phyloP scores from a whole-genome alignment of 2,888 invertebrate species.

The Drosophila neotestacea region DNA sequence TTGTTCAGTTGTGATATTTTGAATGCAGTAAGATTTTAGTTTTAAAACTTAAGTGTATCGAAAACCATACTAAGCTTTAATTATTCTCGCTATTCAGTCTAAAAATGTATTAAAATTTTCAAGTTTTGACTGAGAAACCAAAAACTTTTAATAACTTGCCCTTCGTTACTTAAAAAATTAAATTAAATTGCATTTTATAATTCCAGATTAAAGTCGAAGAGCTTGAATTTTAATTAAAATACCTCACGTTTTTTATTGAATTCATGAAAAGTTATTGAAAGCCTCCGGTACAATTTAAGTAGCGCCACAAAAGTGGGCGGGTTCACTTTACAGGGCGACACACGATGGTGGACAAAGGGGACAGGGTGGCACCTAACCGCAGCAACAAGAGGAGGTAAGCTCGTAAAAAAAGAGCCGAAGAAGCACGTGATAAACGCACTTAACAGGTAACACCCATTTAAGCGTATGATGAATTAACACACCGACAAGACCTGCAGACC shows the following conservation, averaged over 20 bases:
- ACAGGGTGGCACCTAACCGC: conserved; percentile 4
- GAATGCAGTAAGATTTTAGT: too few relatives aligned
- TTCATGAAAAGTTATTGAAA: conserved; percentile 63
- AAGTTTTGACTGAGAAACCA: background rate
- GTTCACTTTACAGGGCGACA: background rate
- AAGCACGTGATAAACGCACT: conserved; percentile 82
- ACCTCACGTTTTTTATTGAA: conserved; percentile 60
- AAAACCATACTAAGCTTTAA: background rate
- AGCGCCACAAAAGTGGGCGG: conserved; percentile 52
- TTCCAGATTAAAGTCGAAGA: conserved; percentile 21
- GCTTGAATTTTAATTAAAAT: conserved; percentile 53
- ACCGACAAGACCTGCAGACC: conserved; percentile 17
- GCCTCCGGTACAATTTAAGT: conserved; percentile 22
- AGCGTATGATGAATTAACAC: conserved; percentile 72
- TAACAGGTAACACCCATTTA: conserved; percentile 83
- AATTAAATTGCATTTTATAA: conserved; percentile 16
- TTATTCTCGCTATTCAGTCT: too few relatives aligned
- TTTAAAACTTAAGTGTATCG: background rate
- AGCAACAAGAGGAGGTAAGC: conserved; percentile 33
- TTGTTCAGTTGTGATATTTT: conserved; percentile 2
- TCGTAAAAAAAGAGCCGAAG: conserved; percentile 55
- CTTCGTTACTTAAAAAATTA: background rate
- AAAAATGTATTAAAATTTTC: background rate
- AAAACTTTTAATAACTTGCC: background rate
- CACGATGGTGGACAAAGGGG: background rate